Conservation (phyloP, 2,888 invertebrate species). For the Sympetrum striolatum region DNA sequence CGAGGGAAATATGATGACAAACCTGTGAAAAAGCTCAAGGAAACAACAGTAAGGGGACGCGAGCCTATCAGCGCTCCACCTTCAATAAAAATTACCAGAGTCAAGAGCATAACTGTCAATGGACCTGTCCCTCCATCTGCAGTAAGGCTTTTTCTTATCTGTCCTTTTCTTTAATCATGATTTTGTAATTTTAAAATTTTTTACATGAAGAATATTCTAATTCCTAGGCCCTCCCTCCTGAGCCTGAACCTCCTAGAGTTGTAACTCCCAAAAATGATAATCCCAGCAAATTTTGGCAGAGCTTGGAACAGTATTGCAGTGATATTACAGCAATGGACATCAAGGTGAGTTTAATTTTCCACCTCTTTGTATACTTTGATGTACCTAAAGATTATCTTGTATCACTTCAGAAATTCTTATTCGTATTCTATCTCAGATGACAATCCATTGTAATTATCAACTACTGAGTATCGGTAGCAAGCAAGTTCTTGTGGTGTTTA, state of each 20-base stretch:
- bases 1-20: conserved; percentile 65
- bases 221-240: conserved; percentile 56
- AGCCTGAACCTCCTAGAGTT: conserved; percentile 72
- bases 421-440: too few relatives aligned
- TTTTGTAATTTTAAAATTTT: background rate
- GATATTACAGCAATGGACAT: conserved; percentile 87
- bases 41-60: conserved; percentile 59
- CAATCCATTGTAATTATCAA: too few relatives aligned
- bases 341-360: conserved; percentile 61
- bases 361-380: background rate
- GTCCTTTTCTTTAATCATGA: background rate
- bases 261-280: conserved; percentile 87
- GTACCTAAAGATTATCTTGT: too few relatives aligned
- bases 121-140: conserved; percentile 30
- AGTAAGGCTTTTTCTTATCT: background rate
- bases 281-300: conserved; percentile 94
- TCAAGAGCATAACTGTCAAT: conserved; percentile 60
- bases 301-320: conserved; percentile 91
- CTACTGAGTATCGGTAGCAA: too few relatives aligned
- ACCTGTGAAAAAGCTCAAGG: conserved; percentile 66
- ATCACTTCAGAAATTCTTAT: too few relatives aligned
- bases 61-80: conserved; percentile 52
- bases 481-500: too few relatives aligned
- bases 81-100: conserved; percentile 60
- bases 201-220: background rate